Base-by-base conservation (phyloP, 1,140 invertebrate genomes). In the Octopus bimaculoides region DNA sequence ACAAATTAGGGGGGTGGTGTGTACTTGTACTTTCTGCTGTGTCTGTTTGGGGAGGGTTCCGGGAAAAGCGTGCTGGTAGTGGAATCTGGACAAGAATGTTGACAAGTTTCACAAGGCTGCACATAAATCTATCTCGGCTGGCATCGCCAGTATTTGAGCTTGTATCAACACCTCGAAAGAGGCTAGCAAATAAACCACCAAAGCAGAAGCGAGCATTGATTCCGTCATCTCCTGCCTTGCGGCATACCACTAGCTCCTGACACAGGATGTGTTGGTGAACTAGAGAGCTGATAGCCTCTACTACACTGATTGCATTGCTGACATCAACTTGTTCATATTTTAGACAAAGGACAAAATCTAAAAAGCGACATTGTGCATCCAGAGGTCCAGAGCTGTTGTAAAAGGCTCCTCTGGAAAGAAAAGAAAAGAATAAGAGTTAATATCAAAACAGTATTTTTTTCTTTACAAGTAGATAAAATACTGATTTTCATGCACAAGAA, bases 331-430 rank as follows among this genome's bases (percentile, higher is more conserved):
- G 92, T 17, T 91, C 90, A 85, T 94, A 95, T 81, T 94, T 92
- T 69, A 94, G 89, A 86, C 92, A 92, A 0, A 94, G 86, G 54
- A 95, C 87, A 52, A 93, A 92, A 17, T 93, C 93, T 66, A 95
- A 90, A 73, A 96, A 90, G 84, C 93, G 93, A 85, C 93, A 94
- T 86, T 96, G 95, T 3, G 94, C 95, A 91, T 96, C 95, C 8
- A 96, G 89, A 17, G 95, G 95, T n/a, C 95, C 95, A 81, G 93
- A 92, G 79, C 93, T 92, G 53, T 92, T 91, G 52, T 93, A 92
- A 26, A 96, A 92, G 7, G 94, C 93, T 52, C 95, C 95, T 12
- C 92, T 90, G 85, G 74, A 86, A 84, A 54, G 26, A 52, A 80
- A 78, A 80, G 78, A 73, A 56, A 75, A 54, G 76, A 78, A 61